phyloP scores from a whole-genome alignment of 2,888 invertebrate genomes.

The Erebia palarica region DNA sequence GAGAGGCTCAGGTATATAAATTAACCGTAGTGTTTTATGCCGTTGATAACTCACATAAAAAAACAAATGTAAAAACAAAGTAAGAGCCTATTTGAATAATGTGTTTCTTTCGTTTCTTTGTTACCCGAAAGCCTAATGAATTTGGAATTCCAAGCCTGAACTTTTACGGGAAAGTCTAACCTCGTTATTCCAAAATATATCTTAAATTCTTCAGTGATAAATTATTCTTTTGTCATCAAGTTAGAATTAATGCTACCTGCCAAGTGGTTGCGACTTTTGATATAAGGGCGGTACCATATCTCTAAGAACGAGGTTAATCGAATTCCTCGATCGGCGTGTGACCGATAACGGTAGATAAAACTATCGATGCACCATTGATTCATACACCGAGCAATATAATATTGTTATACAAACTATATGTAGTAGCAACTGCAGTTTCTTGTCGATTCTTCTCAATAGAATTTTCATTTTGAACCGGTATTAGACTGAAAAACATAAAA shows the following conservation, averaged over 20 bases:
- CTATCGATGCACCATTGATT: too few species aligned
- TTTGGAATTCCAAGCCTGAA: constrained; percentile 4
- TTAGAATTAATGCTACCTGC: constrained; percentile 26
- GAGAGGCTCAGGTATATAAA: not conserved
- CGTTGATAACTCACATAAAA: not conserved
- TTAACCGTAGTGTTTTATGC: not conserved
- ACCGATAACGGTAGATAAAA: too few species aligned
- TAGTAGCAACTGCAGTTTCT: too few species aligned
- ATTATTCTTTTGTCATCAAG: constrained; percentile 20
- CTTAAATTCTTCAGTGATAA: not conserved
- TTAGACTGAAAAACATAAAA: too few species aligned
- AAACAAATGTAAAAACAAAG: not conserved
- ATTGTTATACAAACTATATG: too few species aligned
- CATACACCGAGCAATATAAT: too few species aligned
- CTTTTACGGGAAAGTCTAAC: constrained; percentile 4
- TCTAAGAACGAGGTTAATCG: too few species aligned
- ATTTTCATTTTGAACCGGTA: too few species aligned
- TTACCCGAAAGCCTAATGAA: not conserved
- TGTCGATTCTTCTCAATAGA: too few species aligned
- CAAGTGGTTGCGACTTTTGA: too few species aligned
- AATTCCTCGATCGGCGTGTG: too few species aligned
- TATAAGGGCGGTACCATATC: too few species aligned
- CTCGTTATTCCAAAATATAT: constrained; percentile 1
- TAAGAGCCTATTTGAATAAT: not conserved
- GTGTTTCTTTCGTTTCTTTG: not conserved